Evolutionary conservation across 2,888 invertebrate species (phyloP), one percentile per base, ranked within the genome.

Genomic region (Ornithoptera alexandrae): DNA sequence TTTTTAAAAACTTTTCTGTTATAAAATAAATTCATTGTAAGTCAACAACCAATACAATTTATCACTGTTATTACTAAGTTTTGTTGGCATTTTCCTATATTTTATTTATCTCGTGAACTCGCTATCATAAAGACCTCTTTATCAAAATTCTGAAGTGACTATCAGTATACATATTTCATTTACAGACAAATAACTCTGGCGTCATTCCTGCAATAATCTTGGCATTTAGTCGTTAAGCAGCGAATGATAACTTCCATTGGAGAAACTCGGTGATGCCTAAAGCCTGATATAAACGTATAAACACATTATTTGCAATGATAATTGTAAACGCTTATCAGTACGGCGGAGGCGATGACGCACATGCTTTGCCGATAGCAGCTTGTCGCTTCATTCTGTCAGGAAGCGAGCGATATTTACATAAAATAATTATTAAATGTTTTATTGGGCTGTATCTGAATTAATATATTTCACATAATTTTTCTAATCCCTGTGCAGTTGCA

Each of bases 231-330:
- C 74, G 80, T 76, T 76, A 77, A 81, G 79, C 79, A 81, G 78
- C 74, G 73, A 75, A 78, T 78, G 80, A 85, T 86, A 83, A 82
- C 80, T 81, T 81, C 79, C 77, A 81, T 78, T 79, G 78, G 82
- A 85, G 83, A 85, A 86, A 85, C 86, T 88, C 83, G 80, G 81
- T 79, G 77, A 75, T 78, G 78, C 79, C 67, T 81, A 77, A 76
- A 77, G 79, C 79, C 80, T 85, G 81, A 87, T 85, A 85, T 80
- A 81, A 83, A 86, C 86, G 83, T 88, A 86, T 85, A 87, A 87
- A 87, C 84, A 89, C 80, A 86, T 87, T 89, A 92, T 92, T 92
- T 90, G 92, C 91, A 90, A 90, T 92, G 91, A 92, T 92, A 91
- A 92, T 91, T 90, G 85, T 76, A 83, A 84, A 83, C 84, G 85